A percentile compares a stretch with the other conserved stretches of the same genome.
phyloP scores from a whole-genome alignment of 2,797 vertebrate species.

The Spea hammondii region DNA sequence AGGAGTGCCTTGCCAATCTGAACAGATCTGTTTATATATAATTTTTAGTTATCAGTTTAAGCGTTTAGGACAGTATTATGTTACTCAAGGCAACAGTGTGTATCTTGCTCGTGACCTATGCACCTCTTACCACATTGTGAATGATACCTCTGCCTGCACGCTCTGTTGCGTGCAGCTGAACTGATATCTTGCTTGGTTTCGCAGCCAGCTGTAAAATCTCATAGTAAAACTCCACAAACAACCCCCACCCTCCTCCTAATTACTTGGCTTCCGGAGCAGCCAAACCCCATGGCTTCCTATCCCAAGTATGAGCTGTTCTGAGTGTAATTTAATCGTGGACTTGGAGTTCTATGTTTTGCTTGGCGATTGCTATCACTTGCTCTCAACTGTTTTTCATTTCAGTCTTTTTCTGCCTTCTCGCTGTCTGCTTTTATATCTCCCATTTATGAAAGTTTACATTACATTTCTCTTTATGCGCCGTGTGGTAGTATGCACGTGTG shows the following conservation, averaged over 20 bases:
- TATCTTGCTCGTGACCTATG: constrained; percentile 29
- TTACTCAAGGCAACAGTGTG: background rate
- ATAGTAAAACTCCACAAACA: constrained; percentile 54
- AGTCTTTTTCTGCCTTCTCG: background rate
- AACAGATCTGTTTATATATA: too few relatives aligned
- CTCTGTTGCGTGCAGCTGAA: constrained; percentile 43
- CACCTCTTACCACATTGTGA: constrained; percentile 42
- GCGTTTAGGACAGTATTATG: too few relatives aligned
- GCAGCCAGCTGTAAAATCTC: constrained; percentile 60
- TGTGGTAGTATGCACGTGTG: constrained; percentile 14
- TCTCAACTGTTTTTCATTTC: background rate
- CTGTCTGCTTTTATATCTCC: constrained; percentile 8
- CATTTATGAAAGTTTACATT: constrained; percentile 24
- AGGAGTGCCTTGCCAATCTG: too few relatives aligned
- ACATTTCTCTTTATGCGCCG: constrained; percentile 25
- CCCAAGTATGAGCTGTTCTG: constrained; percentile 26
- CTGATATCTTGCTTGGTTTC: constrained; percentile 44
- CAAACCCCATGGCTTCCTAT: constrained; percentile 39
- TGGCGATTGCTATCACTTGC: too few relatives aligned
- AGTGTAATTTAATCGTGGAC: background rate
- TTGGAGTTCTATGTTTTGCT: background rate
- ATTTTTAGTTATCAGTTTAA: too few relatives aligned
- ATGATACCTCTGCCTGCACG: constrained; percentile 21
- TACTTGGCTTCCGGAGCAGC: constrained; percentile 44
- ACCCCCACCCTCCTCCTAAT: constrained; percentile 29